Base-by-base conservation (phyloP, 2,113 vertebrate species). In the Panurus biarmicus region DNA sequence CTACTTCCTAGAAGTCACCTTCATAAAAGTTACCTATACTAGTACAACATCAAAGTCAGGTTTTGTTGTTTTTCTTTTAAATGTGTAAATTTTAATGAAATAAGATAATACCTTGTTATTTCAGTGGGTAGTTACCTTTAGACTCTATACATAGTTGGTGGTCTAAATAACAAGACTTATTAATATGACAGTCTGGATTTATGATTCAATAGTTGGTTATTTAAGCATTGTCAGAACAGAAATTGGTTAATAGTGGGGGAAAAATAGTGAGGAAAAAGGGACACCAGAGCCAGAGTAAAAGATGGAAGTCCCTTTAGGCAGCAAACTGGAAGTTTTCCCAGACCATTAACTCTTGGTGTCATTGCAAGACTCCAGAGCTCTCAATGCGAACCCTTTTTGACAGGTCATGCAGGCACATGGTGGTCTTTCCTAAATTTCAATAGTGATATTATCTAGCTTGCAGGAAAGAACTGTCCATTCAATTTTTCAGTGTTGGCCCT, bases 361-460 rank as follows among this genome's bases (percentile, higher is more conserved):
- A 9, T 11, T 45, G 11, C 21, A 69, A 12, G 10, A 40, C 36
- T 54, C 58, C 0, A 0, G 42, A 65, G 14, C 25, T 83, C 35
- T 50, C 53, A 88, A 26, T 0, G 0, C 0, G 0, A 76, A 61
- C 10, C 10, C 53, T 85, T 90, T 91, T 64, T 60, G n/a, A 70
- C 65, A 93, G 26, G n/a, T 40, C 2, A 0, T 35, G 28, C 7
- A 56, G 36, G 36, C 56, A 48, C 1, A 0, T 0, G 1, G 7
- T 57, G 5, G 2, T 48, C 42, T 65, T 87, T 23, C 24, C 42
- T 20, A 53, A 70, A 22, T 58, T 64, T 64, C 65, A 67, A 0
- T 31, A 7, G 24, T 64, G 31, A 36, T 72, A 11, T 26, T 40
- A 64, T n/a, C 26, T 14, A 17, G 38, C 51, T 73, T 76, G 36